A percentile compares a stretch with the other conserved stretches of the same genome.
Evolutionary conservation across 2,797 vertebrate species (phyloP).

Genomic region (Prunella strophiata): DNA sequence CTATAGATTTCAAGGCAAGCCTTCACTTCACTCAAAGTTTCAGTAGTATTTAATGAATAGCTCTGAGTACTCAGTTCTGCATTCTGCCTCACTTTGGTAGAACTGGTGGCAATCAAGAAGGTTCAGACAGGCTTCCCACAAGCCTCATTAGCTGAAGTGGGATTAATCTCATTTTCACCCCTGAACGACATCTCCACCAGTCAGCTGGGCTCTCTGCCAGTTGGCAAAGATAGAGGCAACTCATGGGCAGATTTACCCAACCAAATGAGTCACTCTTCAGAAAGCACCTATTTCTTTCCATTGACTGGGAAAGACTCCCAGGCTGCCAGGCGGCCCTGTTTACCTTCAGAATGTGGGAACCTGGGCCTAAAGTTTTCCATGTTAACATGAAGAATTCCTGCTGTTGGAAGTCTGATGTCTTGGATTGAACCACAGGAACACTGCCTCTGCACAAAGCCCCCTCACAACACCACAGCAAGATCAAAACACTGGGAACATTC

Average conservation of each 20-base stretch:
- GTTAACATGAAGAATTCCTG: rapidly evolving
- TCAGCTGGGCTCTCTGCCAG: background rate
- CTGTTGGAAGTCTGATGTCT: background rate
- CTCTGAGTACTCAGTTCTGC: background rate
- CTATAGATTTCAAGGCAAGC: background rate
- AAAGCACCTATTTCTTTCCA: background rate
- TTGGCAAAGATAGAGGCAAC: background rate
- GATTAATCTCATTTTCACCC: background rate
- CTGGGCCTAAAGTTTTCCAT: background rate
- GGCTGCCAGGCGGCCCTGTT: background rate
- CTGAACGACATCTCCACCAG: background rate
- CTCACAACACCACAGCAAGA: background rate
- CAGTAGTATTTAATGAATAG: rapidly evolving
- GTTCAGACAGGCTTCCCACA: background rate
- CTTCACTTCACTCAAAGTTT: background rate
- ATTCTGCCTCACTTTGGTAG: background rate
- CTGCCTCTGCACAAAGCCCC: background rate
- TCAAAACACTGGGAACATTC: background rate
- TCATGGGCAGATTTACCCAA: background rate
- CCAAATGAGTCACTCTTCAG: background rate
- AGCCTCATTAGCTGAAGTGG: background rate
- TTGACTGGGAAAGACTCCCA: background rate
- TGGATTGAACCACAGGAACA: rapidly evolving
- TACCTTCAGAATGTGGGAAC: background rate
- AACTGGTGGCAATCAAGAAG: background rate